Evolutionary conservation across 1,140 invertebrate species (phyloP), one percentile per base, ranked within the genome.

Genomic region (Brachionus paranguensis): DNA sequence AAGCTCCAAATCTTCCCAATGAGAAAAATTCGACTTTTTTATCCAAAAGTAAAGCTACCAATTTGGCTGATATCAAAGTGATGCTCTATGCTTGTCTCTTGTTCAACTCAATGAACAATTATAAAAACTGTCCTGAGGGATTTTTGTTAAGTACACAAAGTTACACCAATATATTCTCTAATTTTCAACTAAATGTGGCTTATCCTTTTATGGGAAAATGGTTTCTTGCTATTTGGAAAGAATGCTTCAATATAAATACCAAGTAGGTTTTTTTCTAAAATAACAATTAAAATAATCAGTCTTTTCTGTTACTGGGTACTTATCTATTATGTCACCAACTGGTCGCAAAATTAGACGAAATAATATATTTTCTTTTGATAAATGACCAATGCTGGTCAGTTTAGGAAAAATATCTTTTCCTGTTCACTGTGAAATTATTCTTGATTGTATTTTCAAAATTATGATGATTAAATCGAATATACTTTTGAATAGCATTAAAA

Each of bases 171-270:
- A 68, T 81, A 24, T 81, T 64, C 24, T 43, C 78, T 41, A 81
- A 81, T 60, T 45, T 64, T 24, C 64, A 64, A 43, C 43, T 81
- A 3, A 81, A 81, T 68, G 41, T 81, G 8, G 78, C 78, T 17
- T 81, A 81, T 68, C 78, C 78, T 10, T 68, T 27, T 47, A 81
- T 81, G 78, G 78, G 78, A 12, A 60, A 68, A 20, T 81, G 78
- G 78, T 81, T 41, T 68, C 43, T 81, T 24, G 78, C 78, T 12
- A 17, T 81, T 45, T 81, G 78, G 78, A 81, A 81, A 64, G 53
- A 81, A 29, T 81, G 78, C n/a, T 68, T 81, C n/a, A 81, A 81
- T 47, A 81, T 60, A 5, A 45, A 76, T 29, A 76, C 53, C 55
- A 81, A 81, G 78, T 81, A 41, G 17, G 78, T 50, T 17, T 29